A percentile compares a stretch with the other conserved stretches of the same genome.
Evolutionary conservation across 2,888 invertebrate species (phyloP).

Genomic region (Endotricha flammealis): DNA sequence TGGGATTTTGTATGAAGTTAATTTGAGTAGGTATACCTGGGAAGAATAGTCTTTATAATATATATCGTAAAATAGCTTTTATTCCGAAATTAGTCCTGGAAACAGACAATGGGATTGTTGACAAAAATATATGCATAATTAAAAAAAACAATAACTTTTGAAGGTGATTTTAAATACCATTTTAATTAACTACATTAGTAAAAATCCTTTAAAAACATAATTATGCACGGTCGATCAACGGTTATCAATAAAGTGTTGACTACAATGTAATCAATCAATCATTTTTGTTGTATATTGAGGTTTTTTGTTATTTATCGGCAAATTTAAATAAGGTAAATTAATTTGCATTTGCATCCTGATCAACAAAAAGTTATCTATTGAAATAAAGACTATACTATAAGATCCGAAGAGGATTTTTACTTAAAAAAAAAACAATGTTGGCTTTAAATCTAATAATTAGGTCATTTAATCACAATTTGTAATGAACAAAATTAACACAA

Average conservation of each 20-base stretch:
- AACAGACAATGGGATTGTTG: no score
- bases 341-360: neutral
- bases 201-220: constrained; percentile 5
- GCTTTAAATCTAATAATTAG: no score
- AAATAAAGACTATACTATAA: no score
- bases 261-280: constrained; percentile 7
- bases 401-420: no score
- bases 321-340: neutral
- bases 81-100: no score
- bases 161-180: constrained; percentile 2
- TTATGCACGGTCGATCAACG: constrained; percentile 4
- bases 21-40: no score
- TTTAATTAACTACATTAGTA: constrained; percentile 2
- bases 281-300: constrained; percentile 3
- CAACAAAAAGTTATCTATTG: constrained; percentile 1
- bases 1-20: no score
- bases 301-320: neutral
- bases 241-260: constrained; percentile 4
- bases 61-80: no score
- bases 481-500: no score
- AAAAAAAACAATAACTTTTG: neutral
- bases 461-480: no score
- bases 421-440: no score
- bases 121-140: neutral
- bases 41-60: no score